A percentile compares a stretch with the other conserved stretches of the same genome.
Conservation (phyloP, 2,113 vertebrate genomes). For the Psettodes erumei region DNA sequence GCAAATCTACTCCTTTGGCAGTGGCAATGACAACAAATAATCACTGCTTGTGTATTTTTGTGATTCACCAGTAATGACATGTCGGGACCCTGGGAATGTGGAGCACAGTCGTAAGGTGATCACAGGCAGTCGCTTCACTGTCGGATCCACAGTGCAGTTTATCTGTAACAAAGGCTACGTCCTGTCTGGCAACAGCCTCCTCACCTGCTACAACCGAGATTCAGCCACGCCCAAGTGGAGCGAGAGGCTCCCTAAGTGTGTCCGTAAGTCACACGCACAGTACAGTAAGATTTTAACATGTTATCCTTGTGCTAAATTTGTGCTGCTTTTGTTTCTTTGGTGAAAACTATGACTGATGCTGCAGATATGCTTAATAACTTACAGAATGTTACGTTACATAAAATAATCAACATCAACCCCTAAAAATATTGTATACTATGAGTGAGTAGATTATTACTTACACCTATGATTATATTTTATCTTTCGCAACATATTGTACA, state of each 20-base stretch:
- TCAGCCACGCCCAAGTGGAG: conserved; percentile 94
- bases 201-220: conserved; percentile 92
- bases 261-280: conserved; percentile 83
- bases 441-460: no score
- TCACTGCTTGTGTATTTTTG: conserved; percentile 9
- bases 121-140: conserved; percentile 86
- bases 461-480: no score
- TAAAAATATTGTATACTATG: no score
- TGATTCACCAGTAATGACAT: conserved; percentile 85
- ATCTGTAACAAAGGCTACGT: conserved; percentile 94
- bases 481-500: no score
- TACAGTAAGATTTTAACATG: background rate
- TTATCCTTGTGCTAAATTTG: background rate
- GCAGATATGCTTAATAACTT: no score
- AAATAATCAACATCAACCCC: no score
- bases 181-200: conserved; percentile 85
- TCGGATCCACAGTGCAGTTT: conserved; percentile 92
- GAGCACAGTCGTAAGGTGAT: conserved; percentile 92
- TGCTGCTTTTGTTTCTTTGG: background rate
- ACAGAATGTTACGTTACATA: no score
- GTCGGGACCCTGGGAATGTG: conserved; percentile 91
- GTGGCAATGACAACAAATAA: background rate
- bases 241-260: conserved; percentile 93
- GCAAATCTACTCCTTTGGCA: no score
- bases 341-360: background rate